A percentile compares a stretch with the other conserved stretches of the same genome.
These are phyloP conservation scores for Nyctalus aviator DNA, from an alignment of 2,797 vertebrate genomes.

Conservation along the genomic window DNA sequence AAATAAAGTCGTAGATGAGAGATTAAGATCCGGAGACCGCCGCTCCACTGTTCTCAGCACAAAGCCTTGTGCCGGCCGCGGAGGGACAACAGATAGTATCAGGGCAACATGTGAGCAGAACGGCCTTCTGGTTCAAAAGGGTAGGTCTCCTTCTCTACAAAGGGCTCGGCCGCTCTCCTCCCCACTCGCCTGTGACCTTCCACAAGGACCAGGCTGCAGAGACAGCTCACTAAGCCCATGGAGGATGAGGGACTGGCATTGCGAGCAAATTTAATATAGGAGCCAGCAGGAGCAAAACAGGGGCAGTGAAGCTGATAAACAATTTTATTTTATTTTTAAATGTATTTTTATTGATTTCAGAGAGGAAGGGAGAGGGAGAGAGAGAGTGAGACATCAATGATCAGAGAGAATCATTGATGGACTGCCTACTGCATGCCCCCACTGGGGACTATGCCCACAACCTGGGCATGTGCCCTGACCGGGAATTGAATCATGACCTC, in stretches of 20 bases:
- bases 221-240: background rate
- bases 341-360: too few relatives aligned
- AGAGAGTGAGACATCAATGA: too few relatives aligned
- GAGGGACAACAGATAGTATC: background rate
- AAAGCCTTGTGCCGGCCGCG: background rate
- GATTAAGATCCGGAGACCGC: background rate
- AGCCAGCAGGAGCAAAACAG: too few relatives aligned
- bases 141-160: background rate
- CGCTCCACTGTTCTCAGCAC: background rate
- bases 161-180: background rate
- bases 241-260: background rate
- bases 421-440: too few relatives aligned
- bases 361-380: too few relatives aligned
- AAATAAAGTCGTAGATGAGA: constrained; percentile 70
- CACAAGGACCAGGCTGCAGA: background rate
- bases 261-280: too few relatives aligned
- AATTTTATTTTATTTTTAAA: background rate
- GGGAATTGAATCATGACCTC: too few relatives aligned
- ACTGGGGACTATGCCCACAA: too few relatives aligned
- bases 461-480: too few relatives aligned
- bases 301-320: background rate
- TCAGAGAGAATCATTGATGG: too few relatives aligned
- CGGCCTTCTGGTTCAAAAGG: background rate
- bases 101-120: background rate
- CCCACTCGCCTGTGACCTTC: background rate